Evolutionary conservation across 2,888 invertebrate species (phyloP).

Genomic region (Oscheius sp.): DNA sequence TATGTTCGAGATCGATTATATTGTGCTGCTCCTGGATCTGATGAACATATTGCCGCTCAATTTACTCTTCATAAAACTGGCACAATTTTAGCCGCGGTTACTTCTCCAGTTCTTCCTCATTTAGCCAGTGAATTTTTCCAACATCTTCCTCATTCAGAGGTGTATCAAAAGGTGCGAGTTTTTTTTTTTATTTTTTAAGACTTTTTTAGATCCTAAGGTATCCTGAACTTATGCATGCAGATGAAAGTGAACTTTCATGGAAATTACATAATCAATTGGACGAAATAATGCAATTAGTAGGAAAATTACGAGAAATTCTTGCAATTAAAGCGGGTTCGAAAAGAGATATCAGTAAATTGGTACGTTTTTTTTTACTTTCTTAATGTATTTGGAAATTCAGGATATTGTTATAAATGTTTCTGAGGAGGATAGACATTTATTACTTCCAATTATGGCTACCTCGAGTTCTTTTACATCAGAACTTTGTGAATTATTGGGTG

Average conservation of each 20-base stretch:
- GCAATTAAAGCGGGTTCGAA: constrained; percentile 50
- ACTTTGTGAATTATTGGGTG: constrained; percentile 50
- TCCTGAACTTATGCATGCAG: neutral
- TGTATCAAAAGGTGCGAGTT: constrained; percentile 36
- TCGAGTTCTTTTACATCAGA: constrained; percentile 34
- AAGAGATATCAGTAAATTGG: constrained; percentile 49
- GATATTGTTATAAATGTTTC: neutral
- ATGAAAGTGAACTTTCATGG: constrained; percentile 4
- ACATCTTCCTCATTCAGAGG: constrained; percentile 51
- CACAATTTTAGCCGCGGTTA: constrained; percentile 45
- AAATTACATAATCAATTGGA: constrained; percentile 32
- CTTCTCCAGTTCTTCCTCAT: constrained; percentile 71
- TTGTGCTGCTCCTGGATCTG: constrained; percentile 55
- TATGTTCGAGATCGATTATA: constrained; percentile 69
- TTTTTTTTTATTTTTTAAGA: neutral
- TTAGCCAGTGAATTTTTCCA: constrained; percentile 61
- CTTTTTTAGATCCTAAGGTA: constrained; percentile 25
- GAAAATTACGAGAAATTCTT: constrained; percentile 39
- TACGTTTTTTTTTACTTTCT: constrained; percentile 3
- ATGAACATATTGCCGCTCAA: constrained; percentile 62
- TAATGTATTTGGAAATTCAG: neutral
- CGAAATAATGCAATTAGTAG: constrained; percentile 37
- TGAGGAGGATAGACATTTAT: neutral
- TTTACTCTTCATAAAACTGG: constrained; percentile 55
- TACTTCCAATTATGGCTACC: too few relatives aligned